phyloP scores from a whole-genome alignment of 2,113 vertebrate genomes.

The Tetrax tetrax region DNA sequence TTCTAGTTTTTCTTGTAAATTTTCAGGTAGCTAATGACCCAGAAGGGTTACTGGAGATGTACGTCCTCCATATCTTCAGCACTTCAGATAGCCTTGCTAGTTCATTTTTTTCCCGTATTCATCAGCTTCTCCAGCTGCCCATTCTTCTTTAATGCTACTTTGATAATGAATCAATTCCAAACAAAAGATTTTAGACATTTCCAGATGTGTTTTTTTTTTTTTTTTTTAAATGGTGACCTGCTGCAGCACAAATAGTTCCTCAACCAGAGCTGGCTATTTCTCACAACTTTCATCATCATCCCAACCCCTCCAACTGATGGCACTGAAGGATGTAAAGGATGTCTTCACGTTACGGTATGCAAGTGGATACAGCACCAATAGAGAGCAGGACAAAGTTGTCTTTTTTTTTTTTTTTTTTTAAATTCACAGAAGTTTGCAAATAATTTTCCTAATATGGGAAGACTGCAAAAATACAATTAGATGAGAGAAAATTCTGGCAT shows the following conservation, averaged over 20 bases:
- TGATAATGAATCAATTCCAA: constrained; percentile 69
- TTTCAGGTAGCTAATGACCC: neutral
- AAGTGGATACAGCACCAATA: neutral
- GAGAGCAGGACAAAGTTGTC: neutral
- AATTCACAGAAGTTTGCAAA: neutral
- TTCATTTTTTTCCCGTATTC: constrained; percentile 71
- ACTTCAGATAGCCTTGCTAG: constrained; percentile 41
- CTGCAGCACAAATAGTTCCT: constrained; percentile 68
- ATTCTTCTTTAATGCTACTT: constrained; percentile 69
- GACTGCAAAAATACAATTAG: neutral
- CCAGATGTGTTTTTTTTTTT: constrained; percentile 55
- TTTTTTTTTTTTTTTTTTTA: neutral
- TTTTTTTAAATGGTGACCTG: constrained; percentile 58
- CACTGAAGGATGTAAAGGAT: constrained; percentile 69
- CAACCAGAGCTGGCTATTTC: constrained; percentile 65
- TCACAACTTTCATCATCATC: constrained; percentile 71
- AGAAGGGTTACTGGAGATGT: constrained; percentile 44
- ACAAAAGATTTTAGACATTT: constrained; percentile 62
- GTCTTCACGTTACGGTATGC: neutral
- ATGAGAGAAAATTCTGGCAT: neutral
- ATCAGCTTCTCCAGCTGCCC: constrained; percentile 62
- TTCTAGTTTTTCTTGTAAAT: neutral
- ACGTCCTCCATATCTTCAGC: constrained; percentile 72
- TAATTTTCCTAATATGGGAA: neutral
- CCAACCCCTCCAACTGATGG: constrained; percentile 73